phyloP scores from a whole-genome alignment of 2,888 invertebrate species.

The Punctoribates punctum region DNA sequence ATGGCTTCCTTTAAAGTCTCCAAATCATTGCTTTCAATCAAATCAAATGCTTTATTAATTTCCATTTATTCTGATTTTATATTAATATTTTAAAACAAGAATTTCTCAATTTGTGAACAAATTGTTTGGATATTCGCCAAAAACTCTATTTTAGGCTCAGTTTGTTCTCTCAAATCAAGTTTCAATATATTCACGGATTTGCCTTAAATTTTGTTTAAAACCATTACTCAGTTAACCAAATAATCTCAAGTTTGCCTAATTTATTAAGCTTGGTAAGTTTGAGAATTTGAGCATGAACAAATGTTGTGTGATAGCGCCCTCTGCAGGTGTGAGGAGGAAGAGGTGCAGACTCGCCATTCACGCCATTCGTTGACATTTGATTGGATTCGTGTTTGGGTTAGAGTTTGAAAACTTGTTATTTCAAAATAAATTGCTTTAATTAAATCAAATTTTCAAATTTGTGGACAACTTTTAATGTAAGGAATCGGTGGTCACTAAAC shows the following conservation, averaged over 20 bases:
- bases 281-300: too few relatives aligned
- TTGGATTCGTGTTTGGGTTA: conserved; percentile 13
- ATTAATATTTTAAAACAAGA: neutral
- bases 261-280: too few relatives aligned
- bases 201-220: too few relatives aligned
- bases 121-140: too few relatives aligned
- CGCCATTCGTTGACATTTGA: conserved; percentile 6
- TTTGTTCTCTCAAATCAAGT: too few relatives aligned
- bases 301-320: too few relatives aligned
- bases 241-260: too few relatives aligned
- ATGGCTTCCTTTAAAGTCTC: neutral
- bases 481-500: neutral
- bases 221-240: too few relatives aligned
- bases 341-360: neutral
- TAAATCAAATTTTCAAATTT: neutral
- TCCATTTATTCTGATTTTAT: neutral
- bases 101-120: too few relatives aligned
- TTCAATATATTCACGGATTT: too few relatives aligned
- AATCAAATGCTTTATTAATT: conserved; percentile 4
- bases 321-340: too few relatives aligned
- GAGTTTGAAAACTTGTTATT: neutral
- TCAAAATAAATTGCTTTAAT: neutral
- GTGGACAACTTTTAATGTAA: neutral
- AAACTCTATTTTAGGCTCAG: too few relatives aligned
- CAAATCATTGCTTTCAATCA: neutral